phyloP scores from a whole-genome alignment of 1,140 invertebrate species.

The Diplogasteroides magnus region DNA sequence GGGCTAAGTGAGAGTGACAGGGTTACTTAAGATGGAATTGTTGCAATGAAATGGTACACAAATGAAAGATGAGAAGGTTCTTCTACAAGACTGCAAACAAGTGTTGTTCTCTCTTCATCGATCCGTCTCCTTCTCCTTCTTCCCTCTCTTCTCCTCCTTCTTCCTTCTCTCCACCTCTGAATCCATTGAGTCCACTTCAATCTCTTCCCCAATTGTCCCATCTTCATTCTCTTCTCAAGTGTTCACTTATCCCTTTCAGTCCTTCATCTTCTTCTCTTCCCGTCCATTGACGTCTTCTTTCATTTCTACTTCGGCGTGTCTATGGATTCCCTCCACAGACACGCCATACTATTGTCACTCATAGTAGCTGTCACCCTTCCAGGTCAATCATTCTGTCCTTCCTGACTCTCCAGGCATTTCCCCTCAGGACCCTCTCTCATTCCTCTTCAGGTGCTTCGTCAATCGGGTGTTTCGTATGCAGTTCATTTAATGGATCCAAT shows the following conservation, averaged over 20 bases:
- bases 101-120: not conserved
- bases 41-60: not conserved
- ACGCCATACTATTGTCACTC: not conserved
- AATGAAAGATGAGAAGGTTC: too few relatives aligned
- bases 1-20: not conserved
- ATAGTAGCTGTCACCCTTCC: too few relatives aligned
- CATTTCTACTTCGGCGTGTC: too few relatives aligned
- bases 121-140: not conserved
- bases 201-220: not conserved
- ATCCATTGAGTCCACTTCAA: not conserved
- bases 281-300: too few relatives aligned
- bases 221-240: not conserved
- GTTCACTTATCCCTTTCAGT: not conserved
- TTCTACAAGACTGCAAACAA: too few relatives aligned
- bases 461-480: constrained; percentile 93
- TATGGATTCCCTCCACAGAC: not conserved
- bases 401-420: too few relatives aligned
- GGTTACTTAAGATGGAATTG: not conserved
- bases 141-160: not conserved
- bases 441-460: not conserved
- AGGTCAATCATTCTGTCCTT: too few relatives aligned
- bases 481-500: constrained; percentile 80
- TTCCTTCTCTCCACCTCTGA: not conserved
- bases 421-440: too few relatives aligned
- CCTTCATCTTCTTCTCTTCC: too few relatives aligned